A percentile compares a stretch with the other conserved stretches of the same genome.
phyloP scores from a whole-genome alignment of 2,888 invertebrate species.

The Scaptomyza caliginosa region DNA sequence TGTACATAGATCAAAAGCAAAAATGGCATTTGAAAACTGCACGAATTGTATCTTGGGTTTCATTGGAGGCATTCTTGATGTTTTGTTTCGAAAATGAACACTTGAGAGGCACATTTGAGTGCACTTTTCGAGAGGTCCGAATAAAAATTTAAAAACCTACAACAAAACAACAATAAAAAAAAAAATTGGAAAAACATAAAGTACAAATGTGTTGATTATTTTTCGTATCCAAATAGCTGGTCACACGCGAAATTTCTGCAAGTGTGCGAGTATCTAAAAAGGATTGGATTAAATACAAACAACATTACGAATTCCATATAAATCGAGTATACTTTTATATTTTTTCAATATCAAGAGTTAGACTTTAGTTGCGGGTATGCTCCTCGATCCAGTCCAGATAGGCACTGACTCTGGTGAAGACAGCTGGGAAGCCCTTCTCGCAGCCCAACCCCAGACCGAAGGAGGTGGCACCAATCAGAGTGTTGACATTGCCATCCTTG shows the following conservation, averaged over 20 bases:
- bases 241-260: conserved; percentile 3
- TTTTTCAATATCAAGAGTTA: not conserved
- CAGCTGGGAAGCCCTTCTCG: conserved; percentile 69
- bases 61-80: conserved; percentile 60
- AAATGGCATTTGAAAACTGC: conserved; percentile 50
- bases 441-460: conserved; percentile 71
- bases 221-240: conserved; percentile 67
- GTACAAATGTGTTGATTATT: not conserved
- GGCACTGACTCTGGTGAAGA: conserved; percentile 76
- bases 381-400: conserved; percentile 81
- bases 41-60: conserved; percentile 43
- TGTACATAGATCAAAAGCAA: conserved; percentile 50
- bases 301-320: not conserved
- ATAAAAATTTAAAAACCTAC: conserved; percentile 70
- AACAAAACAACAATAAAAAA: conserved; percentile 67
- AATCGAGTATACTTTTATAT: not conserved
- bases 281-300: not conserved
- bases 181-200: conserved; percentile 65
- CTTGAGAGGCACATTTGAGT: conserved; percentile 35
- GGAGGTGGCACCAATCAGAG: conserved; percentile 74
- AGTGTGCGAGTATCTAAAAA: too few species aligned
- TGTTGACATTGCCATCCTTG: conserved; percentile 68
- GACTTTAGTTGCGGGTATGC: conserved; percentile 63
- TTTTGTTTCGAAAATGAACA: conserved; percentile 58
- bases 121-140: conserved; percentile 40